Percentiles rank a stretch among this genome's conserved stretches.
These are phyloP conservation scores for Cecropterus lyciades DNA, from an alignment of 1,140 invertebrate species.

Conservation along the genomic window DNA sequence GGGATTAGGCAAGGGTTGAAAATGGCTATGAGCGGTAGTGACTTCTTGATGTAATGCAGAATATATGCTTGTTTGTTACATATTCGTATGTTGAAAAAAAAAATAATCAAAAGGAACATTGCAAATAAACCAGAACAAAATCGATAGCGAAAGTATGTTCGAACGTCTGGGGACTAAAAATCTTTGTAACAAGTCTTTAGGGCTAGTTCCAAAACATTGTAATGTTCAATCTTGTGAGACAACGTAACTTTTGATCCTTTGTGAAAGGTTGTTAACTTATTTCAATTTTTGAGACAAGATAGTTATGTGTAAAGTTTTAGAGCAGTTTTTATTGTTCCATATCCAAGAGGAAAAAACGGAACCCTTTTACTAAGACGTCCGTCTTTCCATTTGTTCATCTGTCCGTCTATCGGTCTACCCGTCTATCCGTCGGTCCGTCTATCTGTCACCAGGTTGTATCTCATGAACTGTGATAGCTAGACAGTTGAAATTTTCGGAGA, in stretches of 20 bases:
- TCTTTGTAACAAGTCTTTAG: background rate
- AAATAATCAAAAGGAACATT: background rate
- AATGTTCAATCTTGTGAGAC: background rate
- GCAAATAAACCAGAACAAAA: background rate
- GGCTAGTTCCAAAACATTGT: background rate
- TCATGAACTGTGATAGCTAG: too few species aligned
- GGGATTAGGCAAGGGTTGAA: too few species aligned
- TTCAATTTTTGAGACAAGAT: background rate
- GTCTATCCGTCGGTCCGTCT: too few species aligned
- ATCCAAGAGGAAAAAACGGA: too few species aligned
- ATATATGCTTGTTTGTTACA: background rate
- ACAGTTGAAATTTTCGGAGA: too few species aligned
- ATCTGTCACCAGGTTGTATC: too few species aligned
- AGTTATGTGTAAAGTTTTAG: background rate
- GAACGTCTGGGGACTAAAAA: background rate
- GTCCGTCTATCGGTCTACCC: too few species aligned
- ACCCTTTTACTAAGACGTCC: too few species aligned
- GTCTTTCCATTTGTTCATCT: too few species aligned
- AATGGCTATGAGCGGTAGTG: too few species aligned
- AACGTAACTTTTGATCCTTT: conserved; percentile 2
- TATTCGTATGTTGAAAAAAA: background rate
- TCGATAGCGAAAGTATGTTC: background rate
- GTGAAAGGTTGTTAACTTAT: background rate
- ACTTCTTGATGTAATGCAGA: too few species aligned
- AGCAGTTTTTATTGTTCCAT: too few species aligned